phyloP scores from a whole-genome alignment of 2,888 invertebrate genomes.

The Lucinisca nassula region DNA sequence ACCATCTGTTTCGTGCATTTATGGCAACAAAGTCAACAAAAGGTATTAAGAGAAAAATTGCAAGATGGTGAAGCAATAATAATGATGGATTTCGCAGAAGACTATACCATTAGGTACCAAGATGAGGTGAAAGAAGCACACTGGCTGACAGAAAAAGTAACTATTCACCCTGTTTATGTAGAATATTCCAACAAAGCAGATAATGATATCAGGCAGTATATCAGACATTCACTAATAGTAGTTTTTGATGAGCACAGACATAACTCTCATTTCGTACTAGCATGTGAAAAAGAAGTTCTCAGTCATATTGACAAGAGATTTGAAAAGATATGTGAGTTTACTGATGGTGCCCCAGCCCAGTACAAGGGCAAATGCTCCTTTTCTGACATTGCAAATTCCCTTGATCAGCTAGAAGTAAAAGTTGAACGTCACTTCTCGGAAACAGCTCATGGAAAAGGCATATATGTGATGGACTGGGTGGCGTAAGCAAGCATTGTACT shows the following conservation, averaged over 20 bases:
- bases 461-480: not conserved
- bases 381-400: not conserved
- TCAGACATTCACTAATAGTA: not conserved
- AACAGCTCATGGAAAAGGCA: not conserved
- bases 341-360: conserved; percentile 3
- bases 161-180: too few species aligned
- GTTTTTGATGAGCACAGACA: not conserved
- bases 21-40: not conserved
- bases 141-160: not conserved
- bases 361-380: not conserved
- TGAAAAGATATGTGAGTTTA: not conserved
- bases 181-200: too few species aligned
- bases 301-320: not conserved
- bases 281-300: not conserved
- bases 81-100: conserved; percentile 13
- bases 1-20: too few species aligned
- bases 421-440: not conserved
- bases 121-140: not conserved
- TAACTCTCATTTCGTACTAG: not conserved
- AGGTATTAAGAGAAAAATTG: not conserved
- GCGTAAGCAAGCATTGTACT: not conserved
- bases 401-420: not conserved
- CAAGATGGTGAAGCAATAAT: not conserved
- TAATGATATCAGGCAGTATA: too few species aligned
- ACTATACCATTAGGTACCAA: not conserved